Percentiles rank a stretch among this genome's conserved stretches.
Conservation (phyloP, 2,797 vertebrate genomes). For the Pseudochirops cupreus region DNA sequence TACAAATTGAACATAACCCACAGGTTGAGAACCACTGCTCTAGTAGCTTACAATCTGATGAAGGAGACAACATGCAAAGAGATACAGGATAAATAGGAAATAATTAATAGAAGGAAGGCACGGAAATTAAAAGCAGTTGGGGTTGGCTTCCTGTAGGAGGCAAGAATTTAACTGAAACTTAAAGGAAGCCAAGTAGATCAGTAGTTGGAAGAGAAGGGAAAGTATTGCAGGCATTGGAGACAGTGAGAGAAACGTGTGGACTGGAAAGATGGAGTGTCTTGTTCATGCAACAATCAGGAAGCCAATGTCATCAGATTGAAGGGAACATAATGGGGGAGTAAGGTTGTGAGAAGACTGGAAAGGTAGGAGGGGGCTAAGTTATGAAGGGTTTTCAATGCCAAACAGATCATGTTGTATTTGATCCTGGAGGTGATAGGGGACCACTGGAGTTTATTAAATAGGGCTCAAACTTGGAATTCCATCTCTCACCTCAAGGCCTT, state of each 20-base stretch:
- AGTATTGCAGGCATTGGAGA: not conserved
- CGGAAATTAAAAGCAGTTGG: not conserved
- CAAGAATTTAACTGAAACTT: not conserved
- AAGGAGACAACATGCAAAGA: not conserved
- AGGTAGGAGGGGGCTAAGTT: not conserved
- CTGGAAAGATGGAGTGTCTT: not conserved
- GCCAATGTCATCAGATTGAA: not conserved
- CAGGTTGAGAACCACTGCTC: too few relatives aligned
- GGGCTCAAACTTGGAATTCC: not conserved
- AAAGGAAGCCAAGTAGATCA: not conserved
- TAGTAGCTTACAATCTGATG: not conserved
- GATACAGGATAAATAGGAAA: not conserved
- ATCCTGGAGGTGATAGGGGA: not conserved
- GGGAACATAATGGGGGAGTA: not conserved
- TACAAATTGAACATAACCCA: too few relatives aligned
- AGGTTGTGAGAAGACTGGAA: not conserved
- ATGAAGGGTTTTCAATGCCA: not conserved
- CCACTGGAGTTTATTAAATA: too few relatives aligned
- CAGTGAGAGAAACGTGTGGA: not conserved
- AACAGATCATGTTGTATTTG: not conserved
- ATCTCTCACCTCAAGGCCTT: not conserved
- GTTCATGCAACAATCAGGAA: not conserved
- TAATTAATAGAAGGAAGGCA: not conserved
- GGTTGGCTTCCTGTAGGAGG: not conserved
- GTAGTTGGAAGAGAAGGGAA: not conserved